Evolutionary conservation across 2,888 invertebrate genomes (phyloP).

Genomic region (Brachylomia viminalis): DNA sequence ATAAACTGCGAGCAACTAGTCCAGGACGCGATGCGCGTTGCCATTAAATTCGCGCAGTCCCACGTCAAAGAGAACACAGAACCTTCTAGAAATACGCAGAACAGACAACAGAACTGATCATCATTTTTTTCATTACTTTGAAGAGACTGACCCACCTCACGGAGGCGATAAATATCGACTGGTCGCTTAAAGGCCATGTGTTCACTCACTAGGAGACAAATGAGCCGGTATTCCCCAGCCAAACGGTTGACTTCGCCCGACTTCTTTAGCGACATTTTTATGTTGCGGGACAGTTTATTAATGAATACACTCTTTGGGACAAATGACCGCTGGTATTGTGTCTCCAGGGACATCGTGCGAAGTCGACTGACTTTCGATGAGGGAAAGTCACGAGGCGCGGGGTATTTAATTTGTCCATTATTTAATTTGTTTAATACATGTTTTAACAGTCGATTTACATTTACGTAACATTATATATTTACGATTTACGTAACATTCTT

Average conservation of each 20-base stretch:
- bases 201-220: background rate
- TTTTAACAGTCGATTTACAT: background rate
- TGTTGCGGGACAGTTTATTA: background rate
- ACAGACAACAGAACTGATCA: slow-evolving; percentile 74
- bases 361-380: background rate
- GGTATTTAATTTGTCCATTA: background rate
- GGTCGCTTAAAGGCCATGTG: background rate
- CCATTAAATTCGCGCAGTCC: slow-evolving; percentile 88
- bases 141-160: background rate
- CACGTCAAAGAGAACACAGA: slow-evolving; percentile 66
- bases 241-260: background rate
- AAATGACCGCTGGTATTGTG: background rate
- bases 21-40: slow-evolving; percentile 91
- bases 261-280: background rate
- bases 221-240: background rate
- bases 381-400: background rate
- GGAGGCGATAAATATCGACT: background rate
- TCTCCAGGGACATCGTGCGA: background rate
- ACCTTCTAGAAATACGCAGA: slow-evolving; percentile 51
- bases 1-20: slow-evolving; percentile 92
- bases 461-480: background rate
- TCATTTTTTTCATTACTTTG: background rate
- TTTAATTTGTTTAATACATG: no score
- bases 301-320: background rate
- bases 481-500: background rate